phyloP scores from a whole-genome alignment of 2,797 vertebrate genomes.

The Prionace glauca region DNA sequence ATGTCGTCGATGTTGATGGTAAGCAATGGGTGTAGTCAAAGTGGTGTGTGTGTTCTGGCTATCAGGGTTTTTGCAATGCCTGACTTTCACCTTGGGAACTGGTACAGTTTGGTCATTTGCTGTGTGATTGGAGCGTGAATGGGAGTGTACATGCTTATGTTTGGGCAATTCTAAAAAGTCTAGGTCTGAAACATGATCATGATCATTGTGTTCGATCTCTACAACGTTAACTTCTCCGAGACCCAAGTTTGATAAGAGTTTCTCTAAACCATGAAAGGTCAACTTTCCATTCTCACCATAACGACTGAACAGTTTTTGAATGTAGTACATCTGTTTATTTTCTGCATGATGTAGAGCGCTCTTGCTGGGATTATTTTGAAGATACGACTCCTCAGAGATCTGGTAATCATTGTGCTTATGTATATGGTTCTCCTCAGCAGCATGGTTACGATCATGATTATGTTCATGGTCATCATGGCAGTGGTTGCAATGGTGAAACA shows the following conservation, averaged over 20 bases:
- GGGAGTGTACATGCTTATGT: slow-evolving; percentile 71
- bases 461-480: slow-evolving; percentile 71
- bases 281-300: slow-evolving; percentile 81
- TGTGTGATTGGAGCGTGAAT: slow-evolving; percentile 43
- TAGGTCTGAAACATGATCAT: slow-evolving; percentile 88
- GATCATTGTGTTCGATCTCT: slow-evolving; percentile 77
- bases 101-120: slow-evolving; percentile 49
- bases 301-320: slow-evolving; percentile 81
- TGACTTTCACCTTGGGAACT: neutral
- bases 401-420: slow-evolving; percentile 69
- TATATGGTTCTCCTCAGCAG: slow-evolving; percentile 47
- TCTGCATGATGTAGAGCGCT: slow-evolving; percentile 59
- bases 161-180: slow-evolving; percentile 79
- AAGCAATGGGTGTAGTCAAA: slow-evolving; percentile 39
- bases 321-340: slow-evolving; percentile 83
- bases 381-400: slow-evolving; percentile 70
- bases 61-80: slow-evolving; percentile 15
- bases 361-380: slow-evolving; percentile 45
- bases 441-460: slow-evolving; percentile 41
- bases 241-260: slow-evolving; percentile 79
- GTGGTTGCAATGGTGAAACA: slow-evolving; percentile 85
- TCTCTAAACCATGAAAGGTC: slow-evolving; percentile 85
- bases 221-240: slow-evolving; percentile 85
- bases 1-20: slow-evolving; percentile 52
- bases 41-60: neutral